Base-by-base conservation (phyloP, 1,140 invertebrate species). In the Heliconius hewitsoni region DNA sequence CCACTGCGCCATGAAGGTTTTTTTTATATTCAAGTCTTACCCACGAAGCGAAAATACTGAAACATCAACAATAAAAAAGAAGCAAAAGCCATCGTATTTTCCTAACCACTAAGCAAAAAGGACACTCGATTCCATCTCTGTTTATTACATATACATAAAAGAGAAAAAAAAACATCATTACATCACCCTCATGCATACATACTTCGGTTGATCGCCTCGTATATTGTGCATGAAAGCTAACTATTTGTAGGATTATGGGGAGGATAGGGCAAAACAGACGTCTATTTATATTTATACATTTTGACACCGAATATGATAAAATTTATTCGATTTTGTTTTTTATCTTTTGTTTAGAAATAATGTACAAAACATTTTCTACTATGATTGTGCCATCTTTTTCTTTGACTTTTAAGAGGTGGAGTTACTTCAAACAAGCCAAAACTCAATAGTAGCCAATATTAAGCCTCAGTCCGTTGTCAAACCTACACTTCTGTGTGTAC, bases 161-260 rank as follows among this genome's bases (percentile, higher is more conserved):
- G 27, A 66, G 60, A 66, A 8, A 66, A 66, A 60, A 66, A 66
- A 23, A 60, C 9, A 23, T 66, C 27, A 66, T 66, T 66, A 66
- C 60, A 30, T 66, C 60, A 66, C 60, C 60, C 60, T 66, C 60
- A 66, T 71, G 71, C 37, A 72, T 72, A 72, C 71, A 72, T 72
- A 72, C n/a, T 72, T 42, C 71, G 71, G 71, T 39, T 72, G 71
- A 72, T 72, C 71, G 71, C 71, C 71, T 72, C 71, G 18, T n/a
- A 72, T 42, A 72, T 72, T 72, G 71, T 72, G 71, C 71, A 72
- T 72, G 71, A 72, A 72, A 72, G 71, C 37, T 37, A 72, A 72
- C 71, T 72, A 72, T 72, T 72, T 72, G 37, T 37, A n/a, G 71
- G n/a, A 0, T 71, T 72, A 72, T 72, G 37, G 8, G 71, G 71